These are phyloP conservation scores for Palythoa grandiflora DNA, from an alignment of 92 coral and sea anemone genomes.

Conservation along the genomic window DNA sequence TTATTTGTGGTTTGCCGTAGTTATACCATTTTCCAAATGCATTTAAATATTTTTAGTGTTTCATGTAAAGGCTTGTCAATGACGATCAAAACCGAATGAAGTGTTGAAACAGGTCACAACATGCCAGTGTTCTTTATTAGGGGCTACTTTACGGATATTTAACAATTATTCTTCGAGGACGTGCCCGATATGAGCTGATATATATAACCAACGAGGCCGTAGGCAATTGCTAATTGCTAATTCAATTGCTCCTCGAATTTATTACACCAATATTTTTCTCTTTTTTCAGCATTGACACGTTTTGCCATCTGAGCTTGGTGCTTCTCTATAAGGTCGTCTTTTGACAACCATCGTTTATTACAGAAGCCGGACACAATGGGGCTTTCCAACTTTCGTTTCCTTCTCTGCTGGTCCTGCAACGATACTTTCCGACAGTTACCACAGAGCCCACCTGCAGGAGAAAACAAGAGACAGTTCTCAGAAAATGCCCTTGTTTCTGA, in stretches of 20 bases:
- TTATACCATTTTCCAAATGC: constrained; percentile 21
- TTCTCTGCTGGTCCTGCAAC: not conserved
- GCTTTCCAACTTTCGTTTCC: not conserved
- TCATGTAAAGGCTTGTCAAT: not conserved
- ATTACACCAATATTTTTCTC: not conserved
- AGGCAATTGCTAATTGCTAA: too few relatives aligned
- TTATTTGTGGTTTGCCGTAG: constrained; percentile 41
- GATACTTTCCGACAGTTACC: not conserved
- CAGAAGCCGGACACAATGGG: not conserved
- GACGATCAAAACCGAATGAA: too few relatives aligned
- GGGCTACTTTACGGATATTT: too few relatives aligned
- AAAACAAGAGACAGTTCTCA: constrained; percentile 1
- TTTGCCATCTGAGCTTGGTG: not conserved
- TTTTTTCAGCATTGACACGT: not conserved
- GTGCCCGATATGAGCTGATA: too few relatives aligned
- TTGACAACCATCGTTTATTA: not conserved
- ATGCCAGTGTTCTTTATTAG: too few relatives aligned
- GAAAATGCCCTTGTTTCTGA: not conserved
- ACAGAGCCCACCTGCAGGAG: not conserved
- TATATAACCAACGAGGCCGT: too few relatives aligned
- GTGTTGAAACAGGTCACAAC: too few relatives aligned
- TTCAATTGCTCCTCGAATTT: not conserved
- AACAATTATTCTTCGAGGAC: too few relatives aligned
- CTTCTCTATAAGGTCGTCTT: not conserved
- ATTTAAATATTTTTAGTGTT: not conserved